Percentiles rank a stretch among this genome's conserved stretches.
Evolutionary conservation across 2,113 vertebrate genomes (phyloP).

Genomic region (Pitta sordida): DNA sequence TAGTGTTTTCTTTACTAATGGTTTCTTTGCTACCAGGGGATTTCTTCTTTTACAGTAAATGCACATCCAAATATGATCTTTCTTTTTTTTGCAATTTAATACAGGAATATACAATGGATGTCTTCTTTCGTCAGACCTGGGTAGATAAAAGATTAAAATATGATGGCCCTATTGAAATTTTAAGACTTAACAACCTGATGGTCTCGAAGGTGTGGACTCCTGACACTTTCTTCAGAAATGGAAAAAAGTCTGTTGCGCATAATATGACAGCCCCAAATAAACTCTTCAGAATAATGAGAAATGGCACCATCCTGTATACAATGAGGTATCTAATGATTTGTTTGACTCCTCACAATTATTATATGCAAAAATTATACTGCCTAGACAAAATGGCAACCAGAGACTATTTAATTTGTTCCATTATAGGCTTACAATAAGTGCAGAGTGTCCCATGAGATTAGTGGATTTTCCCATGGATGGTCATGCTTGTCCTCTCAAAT

Average conservation of each 20-base stretch:
- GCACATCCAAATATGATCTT: background rate
- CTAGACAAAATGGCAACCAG: conserved; percentile 51
- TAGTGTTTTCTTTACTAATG: conserved; percentile 7
- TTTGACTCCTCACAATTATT: conserved; percentile 12
- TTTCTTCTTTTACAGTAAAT: conserved; percentile 8
- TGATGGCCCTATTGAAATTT: conserved; percentile 94
- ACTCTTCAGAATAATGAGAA: conserved; percentile 98
- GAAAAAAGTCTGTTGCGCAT: conserved; percentile 95
- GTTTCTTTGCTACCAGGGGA: conserved; percentile 1
- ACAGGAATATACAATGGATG: conserved; percentile 98
- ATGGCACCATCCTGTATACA: conserved; percentile 97
- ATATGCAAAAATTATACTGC: conserved; percentile 45
- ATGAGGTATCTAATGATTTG: conserved; percentile 84
- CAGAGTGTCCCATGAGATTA: conserved; percentile 97
- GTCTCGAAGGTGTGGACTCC: conserved; percentile 99
- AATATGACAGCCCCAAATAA: conserved; percentile 99
- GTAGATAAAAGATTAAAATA: conserved; percentile 92
- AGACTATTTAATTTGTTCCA: conserved; percentile 66
- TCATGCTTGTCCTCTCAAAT: conserved; percentile 96
- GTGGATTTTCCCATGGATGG: conserved; percentile 99
- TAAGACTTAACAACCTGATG: conserved; percentile 98
- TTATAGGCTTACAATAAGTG: conserved; percentile 93
- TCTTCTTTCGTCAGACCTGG: conserved; percentile 98
- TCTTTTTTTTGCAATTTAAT: conserved; percentile 43
- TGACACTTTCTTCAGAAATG: conserved; percentile 98